Percentiles rank a stretch among this genome's conserved stretches.
phyloP scores from a whole-genome alignment of 2,888 invertebrate genomes.

The Drosophila cognata region DNA sequence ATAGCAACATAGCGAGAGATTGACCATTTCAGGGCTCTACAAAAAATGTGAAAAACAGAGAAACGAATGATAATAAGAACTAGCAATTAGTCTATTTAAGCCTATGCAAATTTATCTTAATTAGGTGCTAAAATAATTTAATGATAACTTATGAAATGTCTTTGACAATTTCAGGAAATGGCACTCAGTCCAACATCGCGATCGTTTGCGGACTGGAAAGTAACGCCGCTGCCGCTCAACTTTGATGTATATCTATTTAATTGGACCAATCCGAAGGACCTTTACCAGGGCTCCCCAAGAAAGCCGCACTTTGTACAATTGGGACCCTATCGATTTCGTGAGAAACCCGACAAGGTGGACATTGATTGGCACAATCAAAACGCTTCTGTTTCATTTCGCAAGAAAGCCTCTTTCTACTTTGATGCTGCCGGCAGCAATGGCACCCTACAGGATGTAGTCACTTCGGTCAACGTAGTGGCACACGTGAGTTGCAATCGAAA shows the following conservation, averaged over 20 bases:
- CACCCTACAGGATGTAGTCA: conserved; percentile 88
- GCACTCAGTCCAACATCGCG: conserved; percentile 87
- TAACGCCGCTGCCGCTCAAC: conserved; percentile 87
- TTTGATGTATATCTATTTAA: conserved; percentile 91
- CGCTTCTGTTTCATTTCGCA: conserved; percentile 90
- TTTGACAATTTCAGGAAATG: conserved; percentile 86
- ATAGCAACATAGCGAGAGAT: conserved; percentile 24
- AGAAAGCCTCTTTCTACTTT: conserved; percentile 89
- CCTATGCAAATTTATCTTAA: not conserved
- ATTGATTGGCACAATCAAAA: conserved; percentile 90
- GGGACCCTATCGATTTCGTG: conserved; percentile 89
- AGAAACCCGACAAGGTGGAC: conserved; percentile 89
- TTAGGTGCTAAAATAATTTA: not conserved
- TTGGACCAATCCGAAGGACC: conserved; percentile 91
- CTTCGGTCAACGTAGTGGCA: conserved; percentile 91
- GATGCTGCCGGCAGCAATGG: conserved; percentile 89
- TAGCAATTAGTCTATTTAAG: not conserved
- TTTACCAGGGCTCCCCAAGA: conserved; percentile 86
- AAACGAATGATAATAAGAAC: not conserved
- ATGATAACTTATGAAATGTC: not conserved
- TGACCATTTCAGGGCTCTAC: not conserved
- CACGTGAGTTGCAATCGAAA: conserved; percentile 87
- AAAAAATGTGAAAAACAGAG: not conserved
- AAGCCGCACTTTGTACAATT: conserved; percentile 87
- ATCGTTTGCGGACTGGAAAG: conserved; percentile 89